Percentiles rank a stretch among this genome's conserved stretches.
Evolutionary conservation across 2,888 invertebrate species (phyloP).

Genomic region (Ryuthela nishihirai): DNA sequence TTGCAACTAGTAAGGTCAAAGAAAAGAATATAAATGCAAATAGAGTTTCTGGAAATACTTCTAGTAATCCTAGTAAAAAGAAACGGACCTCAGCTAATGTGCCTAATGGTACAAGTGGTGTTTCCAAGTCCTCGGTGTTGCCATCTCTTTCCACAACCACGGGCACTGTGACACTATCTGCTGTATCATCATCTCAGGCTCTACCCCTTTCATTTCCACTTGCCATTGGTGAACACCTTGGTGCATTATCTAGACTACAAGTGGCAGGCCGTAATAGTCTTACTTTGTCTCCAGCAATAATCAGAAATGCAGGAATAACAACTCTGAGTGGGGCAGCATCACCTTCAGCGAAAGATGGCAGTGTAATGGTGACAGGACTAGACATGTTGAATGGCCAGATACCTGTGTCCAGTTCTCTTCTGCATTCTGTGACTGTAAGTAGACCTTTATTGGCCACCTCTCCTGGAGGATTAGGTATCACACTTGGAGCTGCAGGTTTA

Average conservation of each 20-base stretch:
- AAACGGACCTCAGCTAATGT: not conserved
- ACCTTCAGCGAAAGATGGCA: not conserved
- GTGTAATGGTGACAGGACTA: not conserved
- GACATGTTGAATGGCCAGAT: slow-evolving; percentile 6
- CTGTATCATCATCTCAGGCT: too few species aligned
- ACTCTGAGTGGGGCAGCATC: not conserved
- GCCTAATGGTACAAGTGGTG: not conserved
- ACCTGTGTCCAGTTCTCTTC: slow-evolving; percentile 1
- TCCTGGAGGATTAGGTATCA: not conserved
- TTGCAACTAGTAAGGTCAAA: not conserved
- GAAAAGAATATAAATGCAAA: not conserved
- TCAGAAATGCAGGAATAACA: not conserved
- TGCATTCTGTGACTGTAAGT: slow-evolving; percentile 7
- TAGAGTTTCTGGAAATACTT: not conserved
- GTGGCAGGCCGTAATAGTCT: not conserved
- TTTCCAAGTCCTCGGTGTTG: not conserved
- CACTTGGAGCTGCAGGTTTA: not conserved
- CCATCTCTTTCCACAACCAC: not conserved
- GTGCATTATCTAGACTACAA: not conserved
- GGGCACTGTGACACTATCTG: not conserved
- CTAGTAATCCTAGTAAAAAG: not conserved
- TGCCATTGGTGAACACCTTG: slow-evolving; percentile 4
- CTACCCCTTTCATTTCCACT: slow-evolving; percentile 1
- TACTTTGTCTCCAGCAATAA: not conserved
- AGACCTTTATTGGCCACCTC: not conserved